phyloP scores from a whole-genome alignment of 2,113 vertebrate genomes.

The Gallinago undulata region DNA sequence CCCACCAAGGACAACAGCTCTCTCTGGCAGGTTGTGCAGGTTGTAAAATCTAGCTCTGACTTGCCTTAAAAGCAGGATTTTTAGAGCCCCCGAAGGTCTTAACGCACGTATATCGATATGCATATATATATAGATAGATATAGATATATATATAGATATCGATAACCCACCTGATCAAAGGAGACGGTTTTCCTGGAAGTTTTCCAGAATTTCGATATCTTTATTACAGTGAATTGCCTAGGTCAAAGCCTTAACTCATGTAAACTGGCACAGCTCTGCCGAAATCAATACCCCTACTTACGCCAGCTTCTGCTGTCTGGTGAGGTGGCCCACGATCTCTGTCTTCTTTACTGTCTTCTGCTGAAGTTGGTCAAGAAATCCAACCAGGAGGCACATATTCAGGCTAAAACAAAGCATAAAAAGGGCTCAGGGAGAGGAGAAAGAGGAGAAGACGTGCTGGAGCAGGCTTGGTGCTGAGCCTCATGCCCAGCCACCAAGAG shows the following conservation, averaged over 20 bases:
- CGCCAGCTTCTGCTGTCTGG: neutral
- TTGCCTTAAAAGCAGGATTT: neutral
- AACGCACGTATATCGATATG: neutral
- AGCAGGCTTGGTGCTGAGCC: neutral
- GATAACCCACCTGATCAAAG: neutral
- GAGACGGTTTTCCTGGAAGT: neutral
- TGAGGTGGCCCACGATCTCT: neutral
- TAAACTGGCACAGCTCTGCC: constrained; percentile 7
- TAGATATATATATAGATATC: neutral
- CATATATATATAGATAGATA: no score
- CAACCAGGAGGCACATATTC: neutral
- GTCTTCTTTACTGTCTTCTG: constrained; percentile 8
- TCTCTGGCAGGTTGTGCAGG: neutral
- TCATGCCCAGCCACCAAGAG: fast-evolving
- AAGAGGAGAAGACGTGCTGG: neutral
- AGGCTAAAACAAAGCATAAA: neutral
- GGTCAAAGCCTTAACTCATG: constrained; percentile 5
- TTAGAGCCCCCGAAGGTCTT: neutral
- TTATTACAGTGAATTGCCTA: neutral
- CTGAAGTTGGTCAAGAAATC: neutral
- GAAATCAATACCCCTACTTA: constrained; percentile 6
- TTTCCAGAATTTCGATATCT: constrained; percentile 26
- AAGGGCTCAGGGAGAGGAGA: neutral
- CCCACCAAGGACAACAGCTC: neutral
- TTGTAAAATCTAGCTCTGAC: neutral